phyloP scores from a whole-genome alignment of 1,140 invertebrate species.

The Drosophila saltans region DNA sequence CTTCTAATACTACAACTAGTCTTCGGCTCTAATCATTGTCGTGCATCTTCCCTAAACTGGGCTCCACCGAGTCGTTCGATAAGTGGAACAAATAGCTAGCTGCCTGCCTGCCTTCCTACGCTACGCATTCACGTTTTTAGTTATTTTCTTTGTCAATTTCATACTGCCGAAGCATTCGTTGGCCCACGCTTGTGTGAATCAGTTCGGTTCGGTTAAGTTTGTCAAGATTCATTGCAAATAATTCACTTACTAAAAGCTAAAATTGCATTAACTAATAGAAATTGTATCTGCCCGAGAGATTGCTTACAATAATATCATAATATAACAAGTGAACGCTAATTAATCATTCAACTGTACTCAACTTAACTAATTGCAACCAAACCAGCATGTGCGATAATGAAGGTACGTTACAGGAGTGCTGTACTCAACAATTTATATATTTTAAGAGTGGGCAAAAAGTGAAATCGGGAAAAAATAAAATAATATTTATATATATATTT shows the following conservation, averaged over 20 bases:
- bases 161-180: slow-evolving; percentile 40
- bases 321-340: slow-evolving; percentile 51
- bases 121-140: slow-evolving; percentile 33
- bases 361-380: slow-evolving; percentile 3
- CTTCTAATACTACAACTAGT: background rate
- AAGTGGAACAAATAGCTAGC: slow-evolving; percentile 30
- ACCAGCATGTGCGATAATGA: slow-evolving; percentile 44
- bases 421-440: background rate
- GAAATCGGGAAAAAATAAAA: slow-evolving; percentile 19
- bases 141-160: slow-evolving; percentile 12
- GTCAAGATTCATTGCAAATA: background rate
- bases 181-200: slow-evolving; percentile 30
- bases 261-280: slow-evolving; percentile 24
- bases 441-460: slow-evolving; percentile 17
- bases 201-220: slow-evolving; percentile 21
- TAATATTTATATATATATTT: too few relatives aligned
- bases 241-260: background rate
- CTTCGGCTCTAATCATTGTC: slow-evolving; percentile 31
- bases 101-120: slow-evolving; percentile 24
- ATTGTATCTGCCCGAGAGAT: slow-evolving; percentile 11
- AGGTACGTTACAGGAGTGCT: slow-evolving; percentile 26
- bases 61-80: slow-evolving; percentile 9
- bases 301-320: background rate
- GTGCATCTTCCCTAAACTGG: slow-evolving; percentile 29
- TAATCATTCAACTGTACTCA: slow-evolving; percentile 40